Evolutionary conservation across 2,113 vertebrate species (phyloP).

Genomic region (Pagrus major): DNA sequence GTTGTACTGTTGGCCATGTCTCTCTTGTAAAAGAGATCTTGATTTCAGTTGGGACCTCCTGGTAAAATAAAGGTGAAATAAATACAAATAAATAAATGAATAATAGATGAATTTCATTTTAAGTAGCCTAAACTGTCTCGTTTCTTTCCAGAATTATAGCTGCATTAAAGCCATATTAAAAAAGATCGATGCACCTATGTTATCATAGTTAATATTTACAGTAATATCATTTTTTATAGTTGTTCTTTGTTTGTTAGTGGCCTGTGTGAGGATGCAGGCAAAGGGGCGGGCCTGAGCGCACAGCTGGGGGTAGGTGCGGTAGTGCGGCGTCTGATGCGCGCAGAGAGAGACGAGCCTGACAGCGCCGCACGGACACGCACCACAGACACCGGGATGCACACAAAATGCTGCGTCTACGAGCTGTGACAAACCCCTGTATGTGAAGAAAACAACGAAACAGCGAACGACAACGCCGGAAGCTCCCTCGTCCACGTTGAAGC

Average conservation of each 20-base stretch:
- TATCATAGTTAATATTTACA: not conserved
- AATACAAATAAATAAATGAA: too few relatives aligned
- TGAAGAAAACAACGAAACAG: conserved; percentile 41
- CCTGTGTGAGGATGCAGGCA: conserved; percentile 53
- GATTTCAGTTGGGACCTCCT: too few relatives aligned
- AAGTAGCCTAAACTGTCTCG: not conserved
- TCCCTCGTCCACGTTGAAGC: conserved; percentile 18
- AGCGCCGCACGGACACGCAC: conserved; percentile 33
- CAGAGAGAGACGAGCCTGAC: conserved; percentile 44
- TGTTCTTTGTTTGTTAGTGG: conserved; percentile 21
- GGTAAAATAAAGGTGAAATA: too few relatives aligned
- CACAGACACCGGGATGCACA: conserved; percentile 53
- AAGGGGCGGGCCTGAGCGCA: conserved; percentile 71
- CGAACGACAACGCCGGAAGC: not conserved
- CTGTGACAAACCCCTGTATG: conserved; percentile 60
- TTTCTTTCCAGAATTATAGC: not conserved
- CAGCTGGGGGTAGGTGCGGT: conserved; percentile 73
- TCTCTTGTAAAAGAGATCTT: too few relatives aligned
- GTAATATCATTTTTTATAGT: not conserved
- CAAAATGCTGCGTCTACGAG: conserved; percentile 71
- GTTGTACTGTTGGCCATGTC: too few relatives aligned
- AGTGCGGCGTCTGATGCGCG: conserved; percentile 69
- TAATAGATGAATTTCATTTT: not conserved
- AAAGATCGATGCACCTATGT: not conserved
- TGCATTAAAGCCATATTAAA: not conserved